A percentile compares a stretch with the other conserved stretches of the same genome.
phyloP scores from a whole-genome alignment of 2,113 vertebrate species.

The Sceloporus undulatus region DNA sequence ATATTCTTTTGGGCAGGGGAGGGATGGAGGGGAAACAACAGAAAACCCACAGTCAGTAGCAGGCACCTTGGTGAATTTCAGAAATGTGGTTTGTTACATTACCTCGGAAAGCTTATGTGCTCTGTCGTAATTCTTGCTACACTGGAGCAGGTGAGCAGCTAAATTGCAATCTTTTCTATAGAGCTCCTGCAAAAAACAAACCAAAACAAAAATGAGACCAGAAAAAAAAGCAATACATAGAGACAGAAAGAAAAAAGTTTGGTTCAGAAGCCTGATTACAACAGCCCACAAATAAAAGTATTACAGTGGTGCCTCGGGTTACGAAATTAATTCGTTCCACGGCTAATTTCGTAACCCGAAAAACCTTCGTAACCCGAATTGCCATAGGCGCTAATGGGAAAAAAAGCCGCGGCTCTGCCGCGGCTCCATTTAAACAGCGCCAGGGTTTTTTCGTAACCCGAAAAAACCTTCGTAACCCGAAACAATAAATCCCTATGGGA shows the following conservation, averaged over 20 bases:
- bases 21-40: no score
- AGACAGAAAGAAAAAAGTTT: neutral
- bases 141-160: slow-evolving; percentile 94
- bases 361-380: no score
- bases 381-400: no score
- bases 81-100: slow-evolving; percentile 52
- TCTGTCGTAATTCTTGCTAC: slow-evolving; percentile 93
- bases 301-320: no score
- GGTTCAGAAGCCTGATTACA: slow-evolving; percentile 41
- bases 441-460: no score
- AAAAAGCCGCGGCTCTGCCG: no score
- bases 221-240: neutral
- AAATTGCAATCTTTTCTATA: slow-evolving; percentile 98
- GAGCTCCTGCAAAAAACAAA: slow-evolving; percentile 84
- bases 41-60: neutral
- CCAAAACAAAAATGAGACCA: neutral
- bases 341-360: no score
- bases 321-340: no score
- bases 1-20: neutral
- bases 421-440: no score
- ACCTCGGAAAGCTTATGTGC: slow-evolving; percentile 94
- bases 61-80: neutral
- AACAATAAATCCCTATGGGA: no score
- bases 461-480: no score
- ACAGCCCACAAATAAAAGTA: slow-evolving; percentile 8